Evolutionary conservation across 2,888 invertebrate species (phyloP).

Genomic region (Chrysomela aeneicollis): DNA sequence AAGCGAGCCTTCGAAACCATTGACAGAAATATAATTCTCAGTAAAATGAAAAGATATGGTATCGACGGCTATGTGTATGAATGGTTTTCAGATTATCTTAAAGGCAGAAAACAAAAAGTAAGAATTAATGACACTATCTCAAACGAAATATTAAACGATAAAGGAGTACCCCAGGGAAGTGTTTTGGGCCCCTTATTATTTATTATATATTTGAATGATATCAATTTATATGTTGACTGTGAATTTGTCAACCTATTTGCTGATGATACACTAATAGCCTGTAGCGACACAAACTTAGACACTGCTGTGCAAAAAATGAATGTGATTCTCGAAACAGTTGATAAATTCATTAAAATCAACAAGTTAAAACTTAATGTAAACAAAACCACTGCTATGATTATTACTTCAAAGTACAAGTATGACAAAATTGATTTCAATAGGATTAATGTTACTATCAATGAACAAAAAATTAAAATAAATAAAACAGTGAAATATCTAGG

Average conservation of each 20-base stretch:
- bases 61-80: no score
- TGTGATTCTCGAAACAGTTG: background rate
- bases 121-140: background rate
- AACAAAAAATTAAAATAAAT: background rate
- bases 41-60: background rate
- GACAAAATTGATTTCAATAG: background rate
- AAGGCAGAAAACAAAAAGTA: background rate
- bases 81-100: no score
- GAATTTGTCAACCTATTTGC: background rate
- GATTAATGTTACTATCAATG: background rate
- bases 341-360: background rate
- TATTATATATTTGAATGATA: background rate
- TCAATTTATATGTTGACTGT: background rate
- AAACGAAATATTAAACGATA: background rate
- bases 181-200: background rate
- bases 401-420: background rate
- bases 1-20: conserved; percentile 6
- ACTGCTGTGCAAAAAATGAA: background rate
- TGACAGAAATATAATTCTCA: background rate
- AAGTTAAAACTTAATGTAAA: background rate
- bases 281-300: background rate
- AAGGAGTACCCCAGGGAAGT: no score
- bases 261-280: background rate
- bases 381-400: conserved; percentile 1
- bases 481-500: no score